A percentile compares a stretch with the other conserved stretches of the same genome.
Conservation (phyloP, 2,797 vertebrate species). For the Lepilemur septentrionalis region DNA sequence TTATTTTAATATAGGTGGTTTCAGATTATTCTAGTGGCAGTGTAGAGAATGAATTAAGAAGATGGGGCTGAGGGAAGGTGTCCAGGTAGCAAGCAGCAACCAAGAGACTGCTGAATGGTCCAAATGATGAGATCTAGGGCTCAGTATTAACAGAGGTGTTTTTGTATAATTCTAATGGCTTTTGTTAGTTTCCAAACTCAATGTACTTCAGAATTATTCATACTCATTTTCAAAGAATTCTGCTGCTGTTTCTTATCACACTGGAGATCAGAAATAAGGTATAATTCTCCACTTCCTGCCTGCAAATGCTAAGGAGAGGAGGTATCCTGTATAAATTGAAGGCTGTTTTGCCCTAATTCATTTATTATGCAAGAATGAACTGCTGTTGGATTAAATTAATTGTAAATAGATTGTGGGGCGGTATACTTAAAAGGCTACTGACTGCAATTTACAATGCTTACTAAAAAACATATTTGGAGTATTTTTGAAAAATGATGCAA, state of each 20-base stretch:
- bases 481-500: conserved; percentile 68
- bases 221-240: conserved; percentile 88
- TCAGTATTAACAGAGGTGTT: conserved; percentile 87
- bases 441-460: conserved; percentile 95
- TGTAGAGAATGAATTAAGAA: not conserved
- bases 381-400: not conserved
- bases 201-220: conserved; percentile 89
- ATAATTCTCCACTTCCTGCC: conserved; percentile 85
- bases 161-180: conserved; percentile 89
- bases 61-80: not conserved
- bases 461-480: conserved; percentile 95
- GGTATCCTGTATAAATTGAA: conserved; percentile 91
- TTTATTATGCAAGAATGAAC: conserved; percentile 84
- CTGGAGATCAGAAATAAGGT: conserved; percentile 91
- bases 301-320: conserved; percentile 91
- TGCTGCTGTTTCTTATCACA: conserved; percentile 91
- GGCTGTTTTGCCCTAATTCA: conserved; percentile 88
- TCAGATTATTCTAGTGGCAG: not conserved
- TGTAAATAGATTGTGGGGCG: conserved; percentile 88
- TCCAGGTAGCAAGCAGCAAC: not conserved
- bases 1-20: too few relatives aligned
- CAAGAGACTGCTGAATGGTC: not conserved
- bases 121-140: conserved; percentile 75
- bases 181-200: conserved; percentile 89
- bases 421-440: conserved; percentile 92